Conservation (phyloP, 2,113 vertebrate genomes). For the Eleginops maclovinus region DNA sequence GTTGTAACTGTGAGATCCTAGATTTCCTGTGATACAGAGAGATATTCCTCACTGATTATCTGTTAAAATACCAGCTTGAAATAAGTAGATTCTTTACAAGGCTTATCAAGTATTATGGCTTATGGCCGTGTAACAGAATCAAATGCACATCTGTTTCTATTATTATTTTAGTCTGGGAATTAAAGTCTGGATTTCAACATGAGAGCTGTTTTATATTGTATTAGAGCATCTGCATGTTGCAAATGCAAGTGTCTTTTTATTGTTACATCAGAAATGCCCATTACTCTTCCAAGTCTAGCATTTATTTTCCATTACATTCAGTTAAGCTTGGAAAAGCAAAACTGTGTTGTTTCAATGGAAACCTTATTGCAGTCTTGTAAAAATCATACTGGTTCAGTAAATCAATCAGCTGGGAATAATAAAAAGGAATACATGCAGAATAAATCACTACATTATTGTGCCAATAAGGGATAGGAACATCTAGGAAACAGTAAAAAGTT, state of each 20-base stretch:
- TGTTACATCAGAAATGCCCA: background rate
- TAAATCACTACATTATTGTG: background rate
- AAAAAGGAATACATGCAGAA: background rate
- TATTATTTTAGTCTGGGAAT: background rate
- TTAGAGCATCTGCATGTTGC: background rate
- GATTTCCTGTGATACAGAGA: background rate
- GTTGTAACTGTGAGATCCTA: background rate
- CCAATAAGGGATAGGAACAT: conserved; percentile 1
- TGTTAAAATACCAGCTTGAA: conserved; percentile 20
- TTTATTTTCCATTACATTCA: conserved; percentile 3
- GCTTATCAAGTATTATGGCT: background rate
- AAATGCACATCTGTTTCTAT: background rate
- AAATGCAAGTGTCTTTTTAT: background rate
- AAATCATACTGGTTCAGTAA: background rate
- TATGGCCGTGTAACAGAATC: background rate
- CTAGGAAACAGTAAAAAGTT: conserved; percentile 3
- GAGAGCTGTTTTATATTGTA: background rate
- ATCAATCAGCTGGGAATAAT: conserved; percentile 8
- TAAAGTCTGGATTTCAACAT: background rate
- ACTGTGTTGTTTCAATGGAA: conserved; percentile 14
- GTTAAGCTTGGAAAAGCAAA: background rate
- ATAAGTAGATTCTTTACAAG: conserved; percentile 16
- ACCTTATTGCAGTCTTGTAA: background rate
- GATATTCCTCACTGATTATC: background rate
- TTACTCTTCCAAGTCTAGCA: background rate